Base-by-base conservation (phyloP, 2,113 vertebrate species). In the Menura novaehollandiae region DNA sequence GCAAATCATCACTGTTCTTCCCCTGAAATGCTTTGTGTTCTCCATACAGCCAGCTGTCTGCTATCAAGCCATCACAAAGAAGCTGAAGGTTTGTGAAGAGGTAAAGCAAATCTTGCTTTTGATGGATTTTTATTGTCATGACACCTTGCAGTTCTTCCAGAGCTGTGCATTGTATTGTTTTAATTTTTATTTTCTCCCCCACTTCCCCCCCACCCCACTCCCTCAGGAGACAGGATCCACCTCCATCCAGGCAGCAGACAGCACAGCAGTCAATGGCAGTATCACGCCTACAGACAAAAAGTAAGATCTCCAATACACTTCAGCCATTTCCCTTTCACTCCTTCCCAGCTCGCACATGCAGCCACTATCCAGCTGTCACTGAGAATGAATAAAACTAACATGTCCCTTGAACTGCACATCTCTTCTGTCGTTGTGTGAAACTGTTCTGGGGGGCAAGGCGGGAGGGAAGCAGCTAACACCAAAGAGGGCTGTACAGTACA, bases 241-340 rank as follows among this genome's bases (percentile, higher is more conserved):
- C 26, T 99, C 99, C 66, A 99, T 99, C 96, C 99, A 99, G 97
- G 99, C 99, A 89, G 99, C 99, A 89, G 99, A 99, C 98, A 99
- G 99, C 98, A 99, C 99, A 28, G 99, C 99, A 16, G 98, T 99
- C 94, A 99, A 99, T 53, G 99, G 99, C 97, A 99, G 98, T 96
- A 98, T 99, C 98, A 99, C 98, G 6, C 99, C 99, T 85, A 99
- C 99, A 96, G 99, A 99, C 95, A 99, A 99, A 98, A 99, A 99
- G 99, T 99, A 98, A 89, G 96, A 80, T 80, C 74, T 88, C 58
- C 62, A 60, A 39, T 13, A 4, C 62, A 41, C 73, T 95, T 91
- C 68, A 91, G 83, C 92, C 88, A 44, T 91, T 90, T 93, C 77
- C 73, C 55, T 93, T 87, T 80, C 82, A 51, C 72, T 81, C 24